These are phyloP conservation scores for Phylloscopus trochiloides DNA, from an alignment of 2,113 vertebrate species.

Conservation along the genomic window DNA sequence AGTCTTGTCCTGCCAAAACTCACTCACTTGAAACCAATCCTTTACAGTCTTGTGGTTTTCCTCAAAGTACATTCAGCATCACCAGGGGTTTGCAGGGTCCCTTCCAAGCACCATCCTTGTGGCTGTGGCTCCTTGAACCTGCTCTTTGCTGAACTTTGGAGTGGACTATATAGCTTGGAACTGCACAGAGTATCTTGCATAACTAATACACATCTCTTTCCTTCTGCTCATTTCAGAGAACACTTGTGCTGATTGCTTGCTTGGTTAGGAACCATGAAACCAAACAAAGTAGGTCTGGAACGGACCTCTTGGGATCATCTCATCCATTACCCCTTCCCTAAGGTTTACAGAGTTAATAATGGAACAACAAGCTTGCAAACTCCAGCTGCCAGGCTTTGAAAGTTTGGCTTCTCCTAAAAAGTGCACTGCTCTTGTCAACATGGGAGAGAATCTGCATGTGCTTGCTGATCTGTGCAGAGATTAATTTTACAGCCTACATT, in stretches of 20 bases:
- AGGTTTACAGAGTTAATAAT: conserved; percentile 8
- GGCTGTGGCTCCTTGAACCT: not conserved
- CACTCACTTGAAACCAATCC: not conserved
- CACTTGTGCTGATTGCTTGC: not conserved
- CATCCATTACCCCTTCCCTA: conserved; percentile 26
- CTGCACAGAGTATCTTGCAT: not conserved
- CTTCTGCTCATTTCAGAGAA: not conserved
- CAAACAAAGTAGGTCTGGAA: conserved; percentile 30
- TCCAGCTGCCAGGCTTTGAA: conserved; percentile 31
- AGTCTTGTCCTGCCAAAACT: not conserved
- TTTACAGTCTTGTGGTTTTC: not conserved
- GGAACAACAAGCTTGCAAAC: not conserved
- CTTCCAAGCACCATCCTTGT: not conserved
- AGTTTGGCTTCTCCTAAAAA: conserved; percentile 15
- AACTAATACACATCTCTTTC: not conserved
- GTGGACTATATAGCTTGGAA: not conserved
- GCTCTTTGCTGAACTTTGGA: not conserved
- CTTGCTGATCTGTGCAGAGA: conserved; percentile 44
- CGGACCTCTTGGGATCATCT: not conserved
- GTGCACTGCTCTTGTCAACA: not conserved
- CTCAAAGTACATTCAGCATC: not conserved
- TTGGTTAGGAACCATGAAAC: conserved; percentile 31
- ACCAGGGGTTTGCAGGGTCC: fast-evolving
- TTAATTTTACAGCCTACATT: not conserved
- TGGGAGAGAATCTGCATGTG: not conserved